Conservation (phyloP, 2,888 invertebrate genomes). For the Cheilosia variabilis region DNA sequence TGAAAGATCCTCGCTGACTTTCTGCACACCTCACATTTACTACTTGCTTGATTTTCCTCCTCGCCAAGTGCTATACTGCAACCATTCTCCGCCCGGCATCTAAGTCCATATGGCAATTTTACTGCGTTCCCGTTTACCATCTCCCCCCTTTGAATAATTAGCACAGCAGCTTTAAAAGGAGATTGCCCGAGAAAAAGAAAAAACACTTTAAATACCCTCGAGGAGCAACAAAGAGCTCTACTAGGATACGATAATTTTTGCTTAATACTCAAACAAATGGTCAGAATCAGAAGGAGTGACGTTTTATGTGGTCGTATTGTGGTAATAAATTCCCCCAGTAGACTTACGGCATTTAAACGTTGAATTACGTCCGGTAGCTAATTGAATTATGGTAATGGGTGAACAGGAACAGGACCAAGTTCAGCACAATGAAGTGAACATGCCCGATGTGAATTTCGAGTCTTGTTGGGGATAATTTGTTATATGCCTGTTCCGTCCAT, state of each 20-base stretch:
- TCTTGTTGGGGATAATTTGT: no score
- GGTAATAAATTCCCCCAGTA: conserved; percentile 62
- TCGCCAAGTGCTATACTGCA: no score
- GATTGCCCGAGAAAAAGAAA: background rate
- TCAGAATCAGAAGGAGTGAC: conserved; percentile 43
- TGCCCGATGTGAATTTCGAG: no score
- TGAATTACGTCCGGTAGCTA: conserved; percentile 60
- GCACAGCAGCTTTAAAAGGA: no score
- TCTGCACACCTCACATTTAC: no score
- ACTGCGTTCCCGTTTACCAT: no score
- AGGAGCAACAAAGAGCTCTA: background rate
- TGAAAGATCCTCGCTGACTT: no score
- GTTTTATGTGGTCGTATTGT: conserved; percentile 62
- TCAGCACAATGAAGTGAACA: background rate
- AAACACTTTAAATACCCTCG: background rate
- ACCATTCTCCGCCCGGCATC: no score
- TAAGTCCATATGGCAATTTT: no score
- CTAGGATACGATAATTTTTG: conserved; percentile 63
- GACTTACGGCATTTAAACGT: conserved; percentile 62
- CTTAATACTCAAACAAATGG: conserved; percentile 67
- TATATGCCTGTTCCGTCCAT: no score
- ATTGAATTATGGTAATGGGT: conserved; percentile 69
- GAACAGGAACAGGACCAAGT: conserved; percentile 12
- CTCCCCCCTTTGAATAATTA: no score
- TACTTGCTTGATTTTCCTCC: no score